Conservation (phyloP, 2,888 invertebrate genomes). For the Lithosia quadra region DNA sequence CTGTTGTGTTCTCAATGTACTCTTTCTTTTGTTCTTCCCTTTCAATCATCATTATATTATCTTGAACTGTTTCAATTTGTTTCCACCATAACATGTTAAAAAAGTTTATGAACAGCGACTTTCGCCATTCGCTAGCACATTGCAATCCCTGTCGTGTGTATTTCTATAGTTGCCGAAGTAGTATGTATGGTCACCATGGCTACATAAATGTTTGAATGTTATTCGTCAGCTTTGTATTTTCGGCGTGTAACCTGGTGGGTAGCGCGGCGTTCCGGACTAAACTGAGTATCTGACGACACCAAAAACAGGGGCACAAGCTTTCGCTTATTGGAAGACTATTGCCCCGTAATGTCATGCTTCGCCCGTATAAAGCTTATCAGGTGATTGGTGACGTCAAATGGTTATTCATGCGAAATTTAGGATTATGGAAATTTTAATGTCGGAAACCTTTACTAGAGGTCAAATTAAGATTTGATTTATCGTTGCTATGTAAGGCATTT, state of each 20-base stretch:
- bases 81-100: slow-evolving; percentile 85
- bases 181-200: slow-evolving; percentile 74
- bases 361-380: slow-evolving; percentile 72
- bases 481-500: slow-evolving; percentile 43
- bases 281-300: slow-evolving; percentile 70
- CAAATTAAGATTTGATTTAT: slow-evolving; percentile 49
- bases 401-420: slow-evolving; percentile 60
- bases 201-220: slow-evolving; percentile 65
- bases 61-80: slow-evolving; percentile 75
- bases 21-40: slow-evolving; percentile 75
- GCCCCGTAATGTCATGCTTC: slow-evolving; percentile 71
- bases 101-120: slow-evolving; percentile 53
- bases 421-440: slow-evolving; percentile 56
- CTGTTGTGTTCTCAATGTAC: slow-evolving; percentile 72
- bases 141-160: slow-evolving; percentile 60
- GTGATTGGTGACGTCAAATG: slow-evolving; percentile 78
- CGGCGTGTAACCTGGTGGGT: slow-evolving; percentile 64
- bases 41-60: slow-evolving; percentile 77
- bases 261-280: slow-evolving; percentile 72
- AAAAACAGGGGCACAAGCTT: slow-evolving; percentile 69
- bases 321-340: slow-evolving; percentile 74
- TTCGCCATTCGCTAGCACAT: slow-evolving; percentile 58
- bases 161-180: slow-evolving; percentile 54
- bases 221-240: slow-evolving; percentile 53
- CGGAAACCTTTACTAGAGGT: slow-evolving; percentile 55